These are phyloP conservation scores for Laothoe populi DNA, from an alignment of 2,888 invertebrate genomes.

Conservation along the genomic window DNA sequence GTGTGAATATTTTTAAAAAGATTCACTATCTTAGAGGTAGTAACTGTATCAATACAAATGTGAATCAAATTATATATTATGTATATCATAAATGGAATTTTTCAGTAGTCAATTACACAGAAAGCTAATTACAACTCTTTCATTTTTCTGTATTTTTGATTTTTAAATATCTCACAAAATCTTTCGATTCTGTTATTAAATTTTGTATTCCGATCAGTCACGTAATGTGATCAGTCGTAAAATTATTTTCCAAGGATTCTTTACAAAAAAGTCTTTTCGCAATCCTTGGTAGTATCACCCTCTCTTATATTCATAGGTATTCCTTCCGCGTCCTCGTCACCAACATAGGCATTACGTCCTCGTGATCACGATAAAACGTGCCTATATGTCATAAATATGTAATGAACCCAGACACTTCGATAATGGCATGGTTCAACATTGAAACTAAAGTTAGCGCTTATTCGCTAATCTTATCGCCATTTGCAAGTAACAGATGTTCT, in stretches of 20 bases:
- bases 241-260: background rate
- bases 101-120: too few species aligned
- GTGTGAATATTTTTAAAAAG: too few species aligned
- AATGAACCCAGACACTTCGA: conserved; percentile 26
- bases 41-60: too few species aligned
- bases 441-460: conserved; percentile 27
- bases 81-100: too few species aligned
- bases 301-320: background rate
- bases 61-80: too few species aligned
- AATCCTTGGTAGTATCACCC: background rate
- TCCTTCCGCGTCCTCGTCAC: conserved; percentile 16
- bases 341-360: conserved; percentile 22
- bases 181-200: background rate
- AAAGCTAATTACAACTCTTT: too few species aligned
- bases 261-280: background rate
- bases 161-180: too few species aligned
- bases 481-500: conserved; percentile 25
- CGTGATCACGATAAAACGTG: conserved; percentile 31
- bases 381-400: conserved; percentile 27
- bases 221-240: background rate
- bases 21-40: too few species aligned
- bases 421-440: conserved; percentile 16
- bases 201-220: background rate
- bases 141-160: too few species aligned
- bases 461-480: conserved; percentile 26